Evolutionary conservation across 2,888 invertebrate species (phyloP).

Genomic region (Theodoxus fluviatilis): DNA sequence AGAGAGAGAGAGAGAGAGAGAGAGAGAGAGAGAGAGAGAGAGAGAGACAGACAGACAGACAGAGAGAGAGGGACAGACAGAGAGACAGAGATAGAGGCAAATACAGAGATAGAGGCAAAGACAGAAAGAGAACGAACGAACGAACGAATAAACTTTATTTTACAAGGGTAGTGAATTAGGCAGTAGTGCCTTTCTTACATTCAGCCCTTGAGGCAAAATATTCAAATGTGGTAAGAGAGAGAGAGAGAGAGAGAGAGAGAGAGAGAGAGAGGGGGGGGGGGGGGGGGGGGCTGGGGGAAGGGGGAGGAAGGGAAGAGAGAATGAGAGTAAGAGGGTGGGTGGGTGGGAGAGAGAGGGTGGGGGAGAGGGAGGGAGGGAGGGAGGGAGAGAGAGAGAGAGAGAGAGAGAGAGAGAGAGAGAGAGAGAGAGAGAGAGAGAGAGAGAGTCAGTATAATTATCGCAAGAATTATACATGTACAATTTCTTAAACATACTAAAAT

Average conservation of each 20-base stretch:
- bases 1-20: constrained; percentile 20
- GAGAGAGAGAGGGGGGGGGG: too few species aligned
- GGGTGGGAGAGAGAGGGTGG: not conserved
- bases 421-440: not conserved
- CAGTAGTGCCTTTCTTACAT: too few species aligned
- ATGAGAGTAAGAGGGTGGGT: not conserved
- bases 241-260: constrained; percentile 2
- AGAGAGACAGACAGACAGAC: not conserved
- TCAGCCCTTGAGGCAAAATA: too few species aligned
- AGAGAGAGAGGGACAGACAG: constrained; percentile 9
- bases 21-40: constrained; percentile 20
- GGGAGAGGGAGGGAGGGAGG: not conserved
- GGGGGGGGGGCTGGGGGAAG: too few species aligned
- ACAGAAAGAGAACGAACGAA: constrained; percentile 10
- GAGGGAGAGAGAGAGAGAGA: constrained; percentile 1
- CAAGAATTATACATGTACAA: too few species aligned
- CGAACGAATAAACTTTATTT: too few species aligned
- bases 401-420: constrained; percentile 13
- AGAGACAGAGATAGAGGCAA: not conserved
- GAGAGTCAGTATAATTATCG: too few species aligned
- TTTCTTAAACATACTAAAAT: too few species aligned
- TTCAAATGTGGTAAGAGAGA: not conserved
- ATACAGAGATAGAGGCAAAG: not conserved
- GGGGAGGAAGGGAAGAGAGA: not conserved
- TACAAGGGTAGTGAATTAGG: too few species aligned